A percentile compares a stretch with the other conserved stretches of the same genome.
Conservation (phyloP, 1,140 invertebrate species). For the Oryctes rhinoceros region DNA sequence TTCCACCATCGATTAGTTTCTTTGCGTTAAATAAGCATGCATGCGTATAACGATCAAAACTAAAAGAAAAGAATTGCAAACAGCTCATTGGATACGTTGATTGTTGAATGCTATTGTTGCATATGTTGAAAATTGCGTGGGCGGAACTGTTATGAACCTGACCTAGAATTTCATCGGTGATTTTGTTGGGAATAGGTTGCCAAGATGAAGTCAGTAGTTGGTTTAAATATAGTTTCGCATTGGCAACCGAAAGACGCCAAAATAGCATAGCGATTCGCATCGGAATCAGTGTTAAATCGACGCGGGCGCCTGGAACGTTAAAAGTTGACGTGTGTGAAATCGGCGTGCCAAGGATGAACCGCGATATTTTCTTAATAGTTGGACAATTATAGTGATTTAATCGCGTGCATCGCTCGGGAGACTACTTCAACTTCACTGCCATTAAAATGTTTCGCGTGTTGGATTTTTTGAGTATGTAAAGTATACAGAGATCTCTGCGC, state of each 20-base stretch:
- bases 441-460: neutral
- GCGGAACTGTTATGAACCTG: constrained; percentile 25
- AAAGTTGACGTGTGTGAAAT: neutral
- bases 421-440: too few relatives aligned
- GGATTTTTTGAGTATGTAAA: constrained; percentile 23
- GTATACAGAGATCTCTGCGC: too few relatives aligned
- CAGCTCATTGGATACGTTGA: neutral
- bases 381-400: neutral
- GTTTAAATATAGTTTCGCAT: constrained; percentile 26
- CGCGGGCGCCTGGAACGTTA: neutral
- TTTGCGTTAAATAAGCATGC: neutral
- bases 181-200: constrained; percentile 3
- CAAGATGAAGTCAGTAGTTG: neutral
- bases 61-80: neutral
- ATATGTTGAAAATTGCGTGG: constrained; percentile 1
- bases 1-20: too few relatives aligned
- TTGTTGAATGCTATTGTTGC: neutral
- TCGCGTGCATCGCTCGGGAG: neutral
- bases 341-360: neutral
- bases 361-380: too few relatives aligned
- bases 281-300: neutral
- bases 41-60: neutral
- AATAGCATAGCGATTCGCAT: neutral
- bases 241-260: neutral
- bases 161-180: constrained; percentile 1